phyloP scores from a whole-genome alignment of 2,888 invertebrate species.

The Synergus itoensis region DNA sequence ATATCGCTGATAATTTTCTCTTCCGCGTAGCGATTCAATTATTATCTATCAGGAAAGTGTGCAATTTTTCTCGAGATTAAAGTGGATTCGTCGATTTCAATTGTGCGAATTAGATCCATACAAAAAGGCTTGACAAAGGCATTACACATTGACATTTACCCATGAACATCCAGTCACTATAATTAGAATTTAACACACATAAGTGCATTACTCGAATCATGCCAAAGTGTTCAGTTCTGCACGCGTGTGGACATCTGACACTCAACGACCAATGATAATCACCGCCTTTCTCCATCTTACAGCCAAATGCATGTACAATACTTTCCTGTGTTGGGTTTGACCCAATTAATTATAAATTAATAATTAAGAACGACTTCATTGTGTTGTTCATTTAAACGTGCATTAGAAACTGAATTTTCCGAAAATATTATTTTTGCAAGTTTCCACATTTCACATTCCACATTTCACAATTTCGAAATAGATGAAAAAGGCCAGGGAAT shows the following conservation, averaged over 20 bases:
- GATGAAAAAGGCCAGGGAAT: neutral
- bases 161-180: neutral
- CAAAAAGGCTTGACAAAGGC: neutral
- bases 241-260: slow-evolving; percentile 55
- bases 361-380: slow-evolving; percentile 54
- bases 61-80: neutral
- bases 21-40: neutral
- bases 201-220: neutral
- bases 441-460: neutral
- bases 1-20: slow-evolving; percentile 8
- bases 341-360: too few species aligned
- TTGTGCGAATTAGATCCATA: neutral
- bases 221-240: neutral
- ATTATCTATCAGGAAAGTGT: neutral
- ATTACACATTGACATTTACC: slow-evolving; percentile 27
- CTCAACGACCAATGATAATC: slow-evolving; percentile 60
- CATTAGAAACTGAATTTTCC: neutral
- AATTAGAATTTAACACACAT: neutral
- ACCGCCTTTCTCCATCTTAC: slow-evolving; percentile 64
- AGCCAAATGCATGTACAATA: slow-evolving; percentile 14
- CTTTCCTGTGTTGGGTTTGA: slow-evolving; percentile 6
- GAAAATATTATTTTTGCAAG: neutral
- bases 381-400: neutral
- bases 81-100: slow-evolving; percentile 1
- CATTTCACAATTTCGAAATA: neutral